Conservation (phyloP, 2,888 invertebrate genomes). For the Fissipunctia ypsillon region DNA sequence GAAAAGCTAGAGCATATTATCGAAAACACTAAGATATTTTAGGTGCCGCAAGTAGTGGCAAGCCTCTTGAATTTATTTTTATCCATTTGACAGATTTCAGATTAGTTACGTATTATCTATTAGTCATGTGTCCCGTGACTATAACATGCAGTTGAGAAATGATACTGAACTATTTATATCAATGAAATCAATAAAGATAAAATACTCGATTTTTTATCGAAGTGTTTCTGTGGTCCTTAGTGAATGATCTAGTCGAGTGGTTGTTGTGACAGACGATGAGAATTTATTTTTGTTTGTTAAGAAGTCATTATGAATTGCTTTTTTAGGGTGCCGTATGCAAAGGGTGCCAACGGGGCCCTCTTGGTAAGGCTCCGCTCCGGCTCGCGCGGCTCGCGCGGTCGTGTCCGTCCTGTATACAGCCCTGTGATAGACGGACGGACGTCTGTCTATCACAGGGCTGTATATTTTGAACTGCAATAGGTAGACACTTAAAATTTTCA, state of each 20-base stretch:
- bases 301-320: background rate
- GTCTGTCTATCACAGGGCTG: too few species aligned
- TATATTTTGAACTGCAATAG: too few species aligned
- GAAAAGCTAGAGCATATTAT: constrained; percentile 19
- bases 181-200: constrained; percentile 29
- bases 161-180: constrained; percentile 8
- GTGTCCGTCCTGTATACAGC: too few species aligned
- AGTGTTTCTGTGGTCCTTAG: constrained; percentile 20
- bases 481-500: too few species aligned
- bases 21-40: constrained; percentile 24
- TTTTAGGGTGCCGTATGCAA: too few species aligned
- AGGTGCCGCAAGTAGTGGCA: background rate
- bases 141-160: constrained; percentile 9
- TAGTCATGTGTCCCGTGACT: constrained; percentile 48
- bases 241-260: constrained; percentile 32
- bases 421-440: too few species aligned
- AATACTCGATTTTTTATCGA: constrained; percentile 46
- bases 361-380: too few species aligned
- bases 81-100: constrained; percentile 29
- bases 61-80: constrained; percentile 19
- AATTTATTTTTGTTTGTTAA: background rate
- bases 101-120: constrained; percentile 16
- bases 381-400: too few species aligned
- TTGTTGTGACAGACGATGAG: constrained; percentile 15
- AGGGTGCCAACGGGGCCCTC: too few species aligned